phyloP scores from a whole-genome alignment of 2,797 vertebrate genomes.

The Pseudochirops corinnae region DNA sequence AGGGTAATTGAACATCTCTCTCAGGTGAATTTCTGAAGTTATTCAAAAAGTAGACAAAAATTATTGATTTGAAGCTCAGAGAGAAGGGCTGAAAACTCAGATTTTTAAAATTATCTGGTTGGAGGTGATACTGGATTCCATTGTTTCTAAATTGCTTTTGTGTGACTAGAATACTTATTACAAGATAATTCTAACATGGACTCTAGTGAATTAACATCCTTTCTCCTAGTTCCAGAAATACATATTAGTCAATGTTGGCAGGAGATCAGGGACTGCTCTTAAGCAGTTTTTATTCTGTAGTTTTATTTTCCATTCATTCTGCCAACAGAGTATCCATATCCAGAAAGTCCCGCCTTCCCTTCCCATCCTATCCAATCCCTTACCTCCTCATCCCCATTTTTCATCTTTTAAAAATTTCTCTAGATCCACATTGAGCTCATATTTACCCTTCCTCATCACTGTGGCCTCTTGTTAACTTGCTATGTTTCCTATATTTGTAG shows the following conservation, averaged over 20 bases:
- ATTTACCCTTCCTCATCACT: conserved; percentile 68
- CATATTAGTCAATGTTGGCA: conserved; percentile 86
- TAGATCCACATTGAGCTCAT: conserved; percentile 80
- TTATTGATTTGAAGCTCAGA: not conserved
- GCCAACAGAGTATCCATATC: conserved; percentile 86
- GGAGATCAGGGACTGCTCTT: conserved; percentile 82
- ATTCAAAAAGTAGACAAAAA: not conserved
- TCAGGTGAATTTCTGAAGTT: not conserved
- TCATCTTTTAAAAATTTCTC: conserved; percentile 65
- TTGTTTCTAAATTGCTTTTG: not conserved
- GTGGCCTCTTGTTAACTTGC: conserved; percentile 74
- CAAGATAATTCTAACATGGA: conserved; percentile 82
- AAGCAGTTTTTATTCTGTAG: conserved; percentile 83
- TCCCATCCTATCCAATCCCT: conserved; percentile 73
- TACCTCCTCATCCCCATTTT: conserved; percentile 75
- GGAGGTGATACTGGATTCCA: not conserved
- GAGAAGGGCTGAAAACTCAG: not conserved
- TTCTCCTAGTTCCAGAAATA: conserved; percentile 84
- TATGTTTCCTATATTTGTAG: conserved; percentile 56
- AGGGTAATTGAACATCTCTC: not conserved
- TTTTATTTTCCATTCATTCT: conserved; percentile 87
- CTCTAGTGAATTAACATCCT: conserved; percentile 80
- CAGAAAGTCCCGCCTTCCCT: conserved; percentile 84
- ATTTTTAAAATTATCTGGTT: not conserved
- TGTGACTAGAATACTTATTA: conserved; percentile 70